Evolutionary conservation across 2,888 invertebrate species (phyloP).

Genomic region (Erannis defoliaria): DNA sequence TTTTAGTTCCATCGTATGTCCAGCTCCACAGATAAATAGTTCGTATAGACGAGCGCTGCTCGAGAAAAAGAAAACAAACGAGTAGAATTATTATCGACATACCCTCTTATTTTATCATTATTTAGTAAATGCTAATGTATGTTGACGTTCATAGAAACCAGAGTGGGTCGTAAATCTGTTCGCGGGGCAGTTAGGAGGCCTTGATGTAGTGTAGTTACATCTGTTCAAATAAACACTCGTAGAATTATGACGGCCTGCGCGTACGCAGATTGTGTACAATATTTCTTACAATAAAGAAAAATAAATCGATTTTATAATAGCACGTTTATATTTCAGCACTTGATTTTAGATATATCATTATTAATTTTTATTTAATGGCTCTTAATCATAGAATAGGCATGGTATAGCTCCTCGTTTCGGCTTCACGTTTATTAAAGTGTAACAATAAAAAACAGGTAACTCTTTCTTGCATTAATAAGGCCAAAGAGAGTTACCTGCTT

Average conservation of each 20-base stretch:
- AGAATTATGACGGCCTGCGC: conserved; percentile 55
- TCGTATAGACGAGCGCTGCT: conserved; percentile 29
- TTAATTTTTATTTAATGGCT: too few relatives aligned
- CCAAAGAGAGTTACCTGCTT: too few relatives aligned
- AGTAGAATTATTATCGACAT: conserved; percentile 68
- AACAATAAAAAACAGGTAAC: too few relatives aligned
- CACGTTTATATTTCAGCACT: conserved; percentile 22
- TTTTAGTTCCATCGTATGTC: neutral
- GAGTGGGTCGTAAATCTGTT: conserved; percentile 68
- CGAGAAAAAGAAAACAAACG: conserved; percentile 62
- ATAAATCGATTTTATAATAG: conserved; percentile 31
- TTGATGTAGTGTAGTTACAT: conserved; percentile 57
- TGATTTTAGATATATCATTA: conserved; percentile 14
- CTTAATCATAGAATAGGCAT: too few relatives aligned
- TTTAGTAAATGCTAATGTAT: conserved; percentile 74
- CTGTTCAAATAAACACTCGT: conserved; percentile 69
- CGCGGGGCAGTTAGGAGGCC: conserved; percentile 54
- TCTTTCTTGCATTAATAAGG: too few relatives aligned
- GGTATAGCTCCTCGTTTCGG: too few relatives aligned
- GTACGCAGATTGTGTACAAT: conserved; percentile 21
- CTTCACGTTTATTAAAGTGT: too few relatives aligned
- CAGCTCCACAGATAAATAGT: neutral
- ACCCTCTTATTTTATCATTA: conserved; percentile 65
- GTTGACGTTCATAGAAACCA: conserved; percentile 75
- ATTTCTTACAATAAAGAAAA: conserved; percentile 42